These are phyloP conservation scores for Eudorcas thomsonii DNA, from an alignment of 2,113 vertebrate genomes.

Conservation along the genomic window DNA sequence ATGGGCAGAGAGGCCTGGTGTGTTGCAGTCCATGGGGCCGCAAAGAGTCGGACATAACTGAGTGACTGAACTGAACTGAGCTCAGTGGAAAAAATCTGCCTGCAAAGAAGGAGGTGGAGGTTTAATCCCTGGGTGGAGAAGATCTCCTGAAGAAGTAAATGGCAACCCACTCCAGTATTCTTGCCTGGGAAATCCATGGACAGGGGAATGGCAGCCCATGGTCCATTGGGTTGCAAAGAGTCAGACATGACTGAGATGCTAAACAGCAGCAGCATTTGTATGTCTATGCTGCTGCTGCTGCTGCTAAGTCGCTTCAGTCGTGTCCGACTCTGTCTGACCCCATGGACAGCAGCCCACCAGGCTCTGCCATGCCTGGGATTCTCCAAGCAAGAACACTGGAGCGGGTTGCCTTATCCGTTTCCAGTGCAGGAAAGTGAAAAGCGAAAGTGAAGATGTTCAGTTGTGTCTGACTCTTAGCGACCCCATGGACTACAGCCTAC, in stretches of 20 bases:
- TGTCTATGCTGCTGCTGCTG: background rate
- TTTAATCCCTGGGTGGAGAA: background rate
- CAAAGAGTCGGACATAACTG: background rate
- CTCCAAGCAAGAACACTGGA: too few species aligned
- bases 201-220: accelerated
- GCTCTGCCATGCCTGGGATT: too few species aligned
- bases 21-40: accelerated
- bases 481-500: too few species aligned
- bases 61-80: background rate
- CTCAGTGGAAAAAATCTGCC: background rate
- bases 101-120: background rate
- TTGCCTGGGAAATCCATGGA: background rate
- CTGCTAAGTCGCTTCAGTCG: too few species aligned
- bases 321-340: too few species aligned
- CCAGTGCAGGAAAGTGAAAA: too few species aligned
- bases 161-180: background rate
- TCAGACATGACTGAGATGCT: background rate
- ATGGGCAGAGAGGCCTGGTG: background rate
- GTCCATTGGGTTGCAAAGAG: background rate
- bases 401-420: too few species aligned
- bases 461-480: too few species aligned
- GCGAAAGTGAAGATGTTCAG: too few species aligned
- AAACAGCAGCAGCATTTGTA: background rate
- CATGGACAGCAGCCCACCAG: too few species aligned
- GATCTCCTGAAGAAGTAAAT: background rate